These are phyloP conservation scores for Ichneumon xanthorius DNA, from an alignment of 2,888 invertebrate species.

Conservation along the genomic window DNA sequence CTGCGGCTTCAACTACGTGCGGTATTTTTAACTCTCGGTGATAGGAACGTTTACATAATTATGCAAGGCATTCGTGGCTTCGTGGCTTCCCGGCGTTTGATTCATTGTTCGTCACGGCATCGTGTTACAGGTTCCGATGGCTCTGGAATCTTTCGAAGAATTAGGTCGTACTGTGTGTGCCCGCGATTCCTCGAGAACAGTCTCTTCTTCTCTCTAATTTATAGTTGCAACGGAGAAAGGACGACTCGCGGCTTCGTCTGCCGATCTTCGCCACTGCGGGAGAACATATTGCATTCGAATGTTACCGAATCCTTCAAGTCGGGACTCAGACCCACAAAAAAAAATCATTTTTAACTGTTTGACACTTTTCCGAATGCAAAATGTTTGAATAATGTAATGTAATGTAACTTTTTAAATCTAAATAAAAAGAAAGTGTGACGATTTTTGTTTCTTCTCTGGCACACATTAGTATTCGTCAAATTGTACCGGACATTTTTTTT, in stretches of 20 bases:
- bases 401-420: too few species aligned
- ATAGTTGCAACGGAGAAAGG: conserved; percentile 8
- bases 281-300: neutral
- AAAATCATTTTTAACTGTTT: neutral
- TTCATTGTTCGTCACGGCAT: conserved; percentile 4
- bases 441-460: too few species aligned
- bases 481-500: too few species aligned
- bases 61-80: conserved; percentile 20
- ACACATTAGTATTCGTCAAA: too few species aligned
- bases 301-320: neutral
- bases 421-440: too few species aligned
- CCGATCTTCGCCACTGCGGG: neutral
- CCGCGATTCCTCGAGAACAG: conserved; percentile 17
- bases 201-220: neutral
- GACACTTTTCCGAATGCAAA: too few species aligned
- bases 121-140: conserved; percentile 13
- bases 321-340: neutral
- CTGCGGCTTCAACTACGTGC: neutral
- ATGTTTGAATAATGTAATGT: too few species aligned
- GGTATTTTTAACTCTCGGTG: conserved; percentile 15
- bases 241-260: neutral
- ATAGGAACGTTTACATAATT: conserved; percentile 7
- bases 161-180: conserved; percentile 8
- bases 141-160: conserved; percentile 20
- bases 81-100: neutral